Base-by-base conservation (phyloP, 2,113 vertebrate genomes). In the Mormoops blainvillei region DNA sequence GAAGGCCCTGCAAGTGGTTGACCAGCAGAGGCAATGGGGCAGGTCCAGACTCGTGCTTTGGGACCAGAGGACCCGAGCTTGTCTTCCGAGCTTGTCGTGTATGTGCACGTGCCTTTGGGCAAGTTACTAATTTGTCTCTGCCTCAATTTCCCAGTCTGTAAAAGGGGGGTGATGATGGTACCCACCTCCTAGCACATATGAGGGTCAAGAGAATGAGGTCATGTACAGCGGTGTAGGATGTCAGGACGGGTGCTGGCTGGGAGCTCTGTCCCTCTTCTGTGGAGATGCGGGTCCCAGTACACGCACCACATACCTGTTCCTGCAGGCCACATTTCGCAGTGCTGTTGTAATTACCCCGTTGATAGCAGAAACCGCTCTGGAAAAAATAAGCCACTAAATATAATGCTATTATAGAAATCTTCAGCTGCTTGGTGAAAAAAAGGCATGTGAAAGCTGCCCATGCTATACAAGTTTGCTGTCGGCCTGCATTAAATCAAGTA, bases 1-100 rank as follows among this genome's bases (percentile, higher is more conserved):
- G 5, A 33, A 13, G 45, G 50, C 36, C 41, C 56, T 12, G 14
- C 38, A 31, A 20, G 36, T 26, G 10, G 10, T 0, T 19, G 82
- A 2, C 26, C 2, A 0, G 5, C 15, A 28, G n/a, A 36, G 83
- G 48, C 31, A 15, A 1, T 0, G 1, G 2, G 33, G n/a, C 36
- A 15, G 24, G 41, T 16, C 11, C 56, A 52, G 61, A 20, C 19
- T 3, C 5, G 0, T 58, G 65, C 73, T 68, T 54, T 50, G 86
- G 56, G 67, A 12, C 50, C n/a, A 14, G 13, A 14, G 22, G 14
- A 26, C 77, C 58, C 15, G 33, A 45, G 14, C 89, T 31, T 50
- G 43, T 10, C 28, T 89, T 43, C 65, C 38, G 16, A 43, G 41
- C 3, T 65, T 2, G 15, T 56, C 89, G n/a, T 36, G 76, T n/a